phyloP scores from a whole-genome alignment of 2,888 invertebrate genomes.

The Melipona beecheii region DNA sequence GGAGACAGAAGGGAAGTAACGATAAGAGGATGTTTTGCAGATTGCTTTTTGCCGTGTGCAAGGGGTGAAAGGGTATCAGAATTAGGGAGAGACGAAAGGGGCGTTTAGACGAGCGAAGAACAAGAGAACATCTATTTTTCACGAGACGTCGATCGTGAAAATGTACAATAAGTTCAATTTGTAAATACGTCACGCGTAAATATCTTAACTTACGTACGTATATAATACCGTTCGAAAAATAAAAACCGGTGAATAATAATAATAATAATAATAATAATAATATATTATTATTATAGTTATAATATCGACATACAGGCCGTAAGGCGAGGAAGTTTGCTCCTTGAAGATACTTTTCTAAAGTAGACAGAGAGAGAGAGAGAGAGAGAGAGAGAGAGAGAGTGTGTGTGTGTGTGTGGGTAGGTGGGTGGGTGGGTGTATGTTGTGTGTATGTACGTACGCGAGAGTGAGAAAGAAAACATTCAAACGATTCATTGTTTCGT shows the following conservation, averaged over 20 bases:
- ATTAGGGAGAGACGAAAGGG: too few species aligned
- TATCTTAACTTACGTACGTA: slow-evolving; percentile 37
- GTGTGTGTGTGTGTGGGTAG: too few species aligned
- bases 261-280: background rate
- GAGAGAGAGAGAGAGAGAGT: background rate
- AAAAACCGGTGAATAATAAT: slow-evolving; percentile 23
- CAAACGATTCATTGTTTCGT: slow-evolving; percentile 28
- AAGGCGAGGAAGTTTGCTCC: slow-evolving; percentile 26
- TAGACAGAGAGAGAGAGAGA: slow-evolving; percentile 4
- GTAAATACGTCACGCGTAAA: slow-evolving; percentile 57
- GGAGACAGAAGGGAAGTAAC: background rate
- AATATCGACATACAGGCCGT: slow-evolving; percentile 9
- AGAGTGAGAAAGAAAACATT: slow-evolving; percentile 12
- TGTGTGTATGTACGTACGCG: too few species aligned
- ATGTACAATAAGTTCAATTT: slow-evolving; percentile 60
- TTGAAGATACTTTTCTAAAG: slow-evolving; percentile 46
- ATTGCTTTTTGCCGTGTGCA: background rate
- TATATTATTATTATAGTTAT: slow-evolving; percentile 9
- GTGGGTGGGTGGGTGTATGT: too few species aligned
- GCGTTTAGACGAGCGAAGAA: background rate
- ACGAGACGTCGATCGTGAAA: slow-evolving; percentile 57
- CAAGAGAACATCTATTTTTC: slow-evolving; percentile 52
- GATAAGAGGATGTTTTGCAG: background rate
- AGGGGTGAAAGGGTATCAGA: background rate
- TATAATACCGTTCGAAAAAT: slow-evolving; percentile 15